Base-by-base conservation (phyloP, 2,888 invertebrate species). In the Tachystola acroxantha region DNA sequence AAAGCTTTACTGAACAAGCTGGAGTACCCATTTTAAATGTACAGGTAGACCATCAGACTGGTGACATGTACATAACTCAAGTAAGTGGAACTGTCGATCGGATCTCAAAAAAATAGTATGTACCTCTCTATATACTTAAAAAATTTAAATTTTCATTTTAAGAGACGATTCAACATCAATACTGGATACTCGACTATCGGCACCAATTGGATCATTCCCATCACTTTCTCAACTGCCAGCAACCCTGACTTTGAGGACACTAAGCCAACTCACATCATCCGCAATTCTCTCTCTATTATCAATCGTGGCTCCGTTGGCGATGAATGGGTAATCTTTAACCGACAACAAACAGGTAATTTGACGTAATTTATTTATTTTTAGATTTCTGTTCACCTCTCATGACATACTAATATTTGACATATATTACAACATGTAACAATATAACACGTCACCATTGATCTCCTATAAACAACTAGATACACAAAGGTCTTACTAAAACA, bases 11-110 rank as follows among this genome's bases (percentile, higher is more conserved):
- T 49, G 85, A 88, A 14, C 88, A 91, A 50, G 65, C 82, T 16
- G 91, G 91, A 7, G 90, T 88, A 47, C 92, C 92, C 0, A 72
- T 91, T 0, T 57, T 92, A 1, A 82, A 70, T 9, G 89, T 91
- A 0, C 62, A 71, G 6, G 81, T 88, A 2, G 64, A 89, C 50
- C 86, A 88, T 29, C 48, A 47, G 0, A 78, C 75, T 10, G 77
- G 78, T 10, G 53, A 49, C 4, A 78, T 86, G 61, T 66, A 49
- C 1, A 57, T 90, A 26, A 65, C 63, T 1, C 90, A 90, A 76
- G 79, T 88, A 64, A 38, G 29, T 20, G 10, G 1, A 25, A 29
- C 13, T 1, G 6, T 26, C 10, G 26, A 26, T n/a, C 6, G 3
- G 26, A 28, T 1, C n/a, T n/a, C n/a, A n/a, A n/a, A n/a, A n/a